phyloP scores from a whole-genome alignment of 1,140 invertebrate genomes.

The Cyclargus thomasi region DNA sequence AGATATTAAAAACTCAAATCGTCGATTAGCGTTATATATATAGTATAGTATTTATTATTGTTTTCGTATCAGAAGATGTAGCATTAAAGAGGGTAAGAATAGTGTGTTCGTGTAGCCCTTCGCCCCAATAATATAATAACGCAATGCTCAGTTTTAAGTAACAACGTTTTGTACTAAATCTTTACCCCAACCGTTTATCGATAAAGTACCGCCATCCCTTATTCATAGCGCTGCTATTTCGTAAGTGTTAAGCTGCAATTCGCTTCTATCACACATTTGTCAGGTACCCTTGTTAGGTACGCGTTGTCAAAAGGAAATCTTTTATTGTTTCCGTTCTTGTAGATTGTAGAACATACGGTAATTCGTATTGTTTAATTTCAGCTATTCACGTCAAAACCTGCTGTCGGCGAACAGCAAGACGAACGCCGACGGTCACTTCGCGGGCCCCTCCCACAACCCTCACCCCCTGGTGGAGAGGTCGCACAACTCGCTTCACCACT shows the following conservation, averaged over 20 bases:
- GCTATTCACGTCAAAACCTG: conserved; percentile 90
- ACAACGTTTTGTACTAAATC: neutral
- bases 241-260: too few species aligned
- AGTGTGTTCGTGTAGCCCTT: conserved; percentile 34
- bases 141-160: conserved; percentile 1
- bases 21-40: conserved; percentile 31
- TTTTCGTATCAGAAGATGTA: conserved; percentile 34
- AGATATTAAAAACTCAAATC: conserved; percentile 51
- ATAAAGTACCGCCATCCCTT: neutral
- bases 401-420: conserved; percentile 83
- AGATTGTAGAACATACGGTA: neutral
- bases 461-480: conserved; percentile 67
- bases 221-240: neutral
- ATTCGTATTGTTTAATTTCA: conserved; percentile 60
- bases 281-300: neutral
- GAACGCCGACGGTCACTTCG: conserved; percentile 73
- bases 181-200: neutral
- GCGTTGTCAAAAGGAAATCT: neutral
- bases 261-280: too few species aligned
- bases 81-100: conserved; percentile 38
- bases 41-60: conserved; percentile 34
- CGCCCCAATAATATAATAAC: conserved; percentile 24
- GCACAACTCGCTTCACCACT: conserved; percentile 66
- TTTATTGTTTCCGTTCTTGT: neutral
- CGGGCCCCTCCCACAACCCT: conserved; percentile 47